phyloP scores from a whole-genome alignment of 2,113 vertebrate genomes.

The Notothenia coriiceps region DNA sequence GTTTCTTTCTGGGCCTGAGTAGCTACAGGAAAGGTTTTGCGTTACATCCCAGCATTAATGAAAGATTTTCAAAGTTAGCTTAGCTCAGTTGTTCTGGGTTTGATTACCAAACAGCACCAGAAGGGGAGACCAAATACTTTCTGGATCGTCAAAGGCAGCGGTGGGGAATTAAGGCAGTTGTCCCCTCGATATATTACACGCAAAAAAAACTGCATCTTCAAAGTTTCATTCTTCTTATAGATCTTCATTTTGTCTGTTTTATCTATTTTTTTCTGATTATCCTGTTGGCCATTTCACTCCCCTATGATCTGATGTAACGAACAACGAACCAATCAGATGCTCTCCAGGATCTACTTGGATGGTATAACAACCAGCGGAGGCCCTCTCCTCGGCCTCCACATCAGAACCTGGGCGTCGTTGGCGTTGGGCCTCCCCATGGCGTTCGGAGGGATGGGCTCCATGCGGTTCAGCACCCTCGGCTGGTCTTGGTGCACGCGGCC shows the following conservation, averaged over 20 bases:
- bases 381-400: slow-evolving; percentile 97
- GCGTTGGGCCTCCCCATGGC: slow-evolving; percentile 96
- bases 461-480: slow-evolving; percentile 93
- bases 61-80: slow-evolving; percentile 26
- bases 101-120: slow-evolving; percentile 45
- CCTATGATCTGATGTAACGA: slow-evolving; percentile 10
- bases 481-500: slow-evolving; percentile 96
- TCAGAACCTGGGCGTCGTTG: slow-evolving; percentile 97
- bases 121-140: slow-evolving; percentile 47
- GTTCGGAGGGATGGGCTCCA: slow-evolving; percentile 95
- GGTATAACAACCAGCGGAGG: slow-evolving; percentile 94
- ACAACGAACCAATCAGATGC: slow-evolving; percentile 7
- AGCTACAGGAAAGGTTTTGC: slow-evolving; percentile 67
- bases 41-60: slow-evolving; percentile 45
- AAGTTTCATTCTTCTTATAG: slow-evolving; percentile 37
- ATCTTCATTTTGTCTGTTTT: slow-evolving; percentile 26
- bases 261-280: slow-evolving; percentile 26
- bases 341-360: slow-evolving; percentile 87
- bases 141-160: slow-evolving; percentile 81
- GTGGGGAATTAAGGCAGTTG: slow-evolving; percentile 83
- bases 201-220: slow-evolving; percentile 25
- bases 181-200: slow-evolving; percentile 56
- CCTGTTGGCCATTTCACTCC: slow-evolving; percentile 9
- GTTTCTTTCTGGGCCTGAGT: slow-evolving; percentile 55
- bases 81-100: slow-evolving; percentile 43